phyloP scores from a whole-genome alignment of 2,888 invertebrate genomes.

The Zaprionus bogoriensis region DNA sequence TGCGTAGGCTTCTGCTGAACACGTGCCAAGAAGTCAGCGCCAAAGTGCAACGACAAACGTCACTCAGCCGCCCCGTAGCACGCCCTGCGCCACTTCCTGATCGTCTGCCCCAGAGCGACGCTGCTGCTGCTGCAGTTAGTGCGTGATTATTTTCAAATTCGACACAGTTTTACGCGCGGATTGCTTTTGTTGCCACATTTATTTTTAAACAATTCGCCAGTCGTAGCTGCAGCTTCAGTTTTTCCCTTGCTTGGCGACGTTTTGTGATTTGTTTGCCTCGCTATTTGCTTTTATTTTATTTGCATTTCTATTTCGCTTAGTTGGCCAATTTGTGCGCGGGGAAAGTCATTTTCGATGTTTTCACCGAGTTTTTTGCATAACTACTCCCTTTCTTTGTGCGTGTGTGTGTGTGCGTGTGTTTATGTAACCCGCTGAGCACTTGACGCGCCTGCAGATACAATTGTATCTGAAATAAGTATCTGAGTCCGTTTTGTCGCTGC shows the following conservation, averaged over 20 bases:
- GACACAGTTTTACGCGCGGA: constrained; percentile 73
- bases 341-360: constrained; percentile 70
- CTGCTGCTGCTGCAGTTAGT: constrained; percentile 62
- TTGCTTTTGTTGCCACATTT: constrained; percentile 69
- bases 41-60: constrained; percentile 70
- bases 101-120: constrained; percentile 41
- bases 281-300: constrained; percentile 9
- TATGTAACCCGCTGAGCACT: constrained; percentile 58
- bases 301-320: constrained; percentile 24
- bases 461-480: constrained; percentile 45
- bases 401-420: constrained; percentile 19
- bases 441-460: constrained; percentile 50
- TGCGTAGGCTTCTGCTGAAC: constrained; percentile 62
- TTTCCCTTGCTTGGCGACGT: constrained; percentile 50
- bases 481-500: constrained; percentile 31
- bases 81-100: constrained; percentile 47
- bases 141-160: constrained; percentile 78
- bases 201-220: constrained; percentile 66
- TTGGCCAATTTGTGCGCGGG: constrained; percentile 45
- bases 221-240: constrained; percentile 26
- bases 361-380: constrained; percentile 72
- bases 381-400: constrained; percentile 21
- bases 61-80: constrained; percentile 58
- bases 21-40: constrained; percentile 65
- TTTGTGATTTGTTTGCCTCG: constrained; percentile 29